Base-by-base conservation (phyloP, 2,797 vertebrate genomes). In the Melanogrammus aeglefinus region DNA sequence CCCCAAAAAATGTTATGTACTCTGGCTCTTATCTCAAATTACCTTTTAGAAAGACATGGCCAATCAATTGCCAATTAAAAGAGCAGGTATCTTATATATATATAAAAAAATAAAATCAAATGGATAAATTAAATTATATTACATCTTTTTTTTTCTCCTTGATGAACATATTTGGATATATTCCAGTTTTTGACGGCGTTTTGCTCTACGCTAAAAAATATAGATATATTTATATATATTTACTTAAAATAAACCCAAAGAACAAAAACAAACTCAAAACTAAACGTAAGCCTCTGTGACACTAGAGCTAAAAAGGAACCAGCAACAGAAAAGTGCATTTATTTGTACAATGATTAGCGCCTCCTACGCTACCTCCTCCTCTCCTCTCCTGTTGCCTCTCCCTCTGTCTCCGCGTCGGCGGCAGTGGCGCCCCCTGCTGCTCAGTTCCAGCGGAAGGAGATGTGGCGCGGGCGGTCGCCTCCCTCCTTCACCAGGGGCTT, bases 391-490 rank as follows among this genome's bases (percentile, higher is more conserved):
- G 88, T 80, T 87, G 87, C 84, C 89, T 87, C 88, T 88, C 90
- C 82, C 85, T 83, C 83, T 85, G 6, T 36, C 71, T 44, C 31
- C 21, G 8, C 29, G 72, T 24, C 63, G 31, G 6, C 74, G 41
- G 21, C n/a, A 24, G n/a, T 47, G 5, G 18, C 63, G 63, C 83
- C 21, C 36, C 31, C 63, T 6, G 39, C 78, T 14, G 66, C 89
- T 96, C 94, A 99, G 94, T 98, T 99, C 98, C 98, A 99, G 95
- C 98, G 97, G 97, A 99, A 99, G 93, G 98, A 99, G 95, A 99
- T 99, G 95, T 99, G 98, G 83, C 98, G 96, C 33, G 98, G 98
- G 77, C 97, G 95, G 94, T 99, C 98, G 51, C 97, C 98, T 41
- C 98, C 98, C 93, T 99, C 98, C 94, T 99, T 99, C 90, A 99